These are phyloP conservation scores for Psephotus haematonotus DNA, from an alignment of 2,113 vertebrate genomes.

Conservation along the genomic window DNA sequence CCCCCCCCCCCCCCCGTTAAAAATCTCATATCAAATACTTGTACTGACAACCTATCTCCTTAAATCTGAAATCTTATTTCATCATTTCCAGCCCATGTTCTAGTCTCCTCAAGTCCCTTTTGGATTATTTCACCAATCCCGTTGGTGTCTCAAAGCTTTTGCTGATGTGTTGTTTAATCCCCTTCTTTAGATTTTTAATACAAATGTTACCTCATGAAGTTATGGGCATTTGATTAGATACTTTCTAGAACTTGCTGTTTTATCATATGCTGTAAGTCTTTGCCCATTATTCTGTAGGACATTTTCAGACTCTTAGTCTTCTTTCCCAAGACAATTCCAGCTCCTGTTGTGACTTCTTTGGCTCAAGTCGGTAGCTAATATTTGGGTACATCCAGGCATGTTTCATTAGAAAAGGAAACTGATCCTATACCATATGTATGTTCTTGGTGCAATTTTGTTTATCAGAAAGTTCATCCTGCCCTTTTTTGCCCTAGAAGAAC, in stretches of 20 bases:
- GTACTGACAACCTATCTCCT: neutral
- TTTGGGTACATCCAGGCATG: neutral
- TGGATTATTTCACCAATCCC: neutral
- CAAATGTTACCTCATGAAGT: conserved; percentile 54
- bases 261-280: neutral
- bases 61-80: neutral
- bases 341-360: neutral
- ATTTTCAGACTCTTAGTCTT: neutral
- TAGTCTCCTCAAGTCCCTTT: neutral
- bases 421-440: neutral
- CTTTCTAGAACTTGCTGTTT: neutral
- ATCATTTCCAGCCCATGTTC: neutral
- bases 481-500: neutral
- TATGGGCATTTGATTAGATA: conserved; percentile 31
- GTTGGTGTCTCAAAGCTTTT: neutral
- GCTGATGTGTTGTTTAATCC: neutral
- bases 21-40: neutral
- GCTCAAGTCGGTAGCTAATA: neutral
- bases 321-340: neutral
- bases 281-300: neutral
- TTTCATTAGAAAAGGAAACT: neutral
- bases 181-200: conserved; percentile 12
- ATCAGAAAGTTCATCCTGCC: neutral
- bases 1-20: no score
- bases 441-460: neutral